Conservation (phyloP, 2,797 vertebrate genomes). For the Muscicapa striata region DNA sequence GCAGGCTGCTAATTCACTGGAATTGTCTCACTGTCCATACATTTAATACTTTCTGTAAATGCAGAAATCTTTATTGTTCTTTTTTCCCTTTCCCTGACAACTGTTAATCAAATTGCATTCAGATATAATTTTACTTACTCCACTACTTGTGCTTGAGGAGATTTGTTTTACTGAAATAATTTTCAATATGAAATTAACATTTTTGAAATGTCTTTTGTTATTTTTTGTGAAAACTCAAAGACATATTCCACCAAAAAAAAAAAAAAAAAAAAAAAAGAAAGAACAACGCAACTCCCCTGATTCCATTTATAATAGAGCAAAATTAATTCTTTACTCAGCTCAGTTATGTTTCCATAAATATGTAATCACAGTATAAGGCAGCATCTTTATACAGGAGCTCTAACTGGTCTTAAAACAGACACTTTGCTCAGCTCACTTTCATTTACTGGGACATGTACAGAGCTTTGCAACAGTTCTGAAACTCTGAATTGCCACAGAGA, state of each 20-base stretch:
- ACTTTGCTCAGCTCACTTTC: not conserved
- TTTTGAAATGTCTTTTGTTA: not conserved
- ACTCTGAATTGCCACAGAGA: rapidly evolving
- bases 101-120: slow-evolving; percentile 15
- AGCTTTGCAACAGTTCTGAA: not conserved
- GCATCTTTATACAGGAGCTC: not conserved
- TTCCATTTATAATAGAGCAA: not conserved
- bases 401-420: not conserved
- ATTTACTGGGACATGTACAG: not conserved
- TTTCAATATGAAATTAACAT: not conserved
- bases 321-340: not conserved
- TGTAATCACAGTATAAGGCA: not conserved
- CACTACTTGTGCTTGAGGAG: not conserved
- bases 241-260: not conserved
- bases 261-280: not conserved
- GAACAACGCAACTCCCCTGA: not conserved
- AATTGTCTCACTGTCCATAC: slow-evolving; percentile 15
- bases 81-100: not conserved
- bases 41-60: not conserved
- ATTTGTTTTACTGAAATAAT: not conserved
- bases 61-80: not conserved
- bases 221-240: not conserved
- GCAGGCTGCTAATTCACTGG: slow-evolving; percentile 29
- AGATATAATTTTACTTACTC: not conserved
- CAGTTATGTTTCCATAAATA: not conserved